A percentile compares a stretch with the other conserved stretches of the same genome.
These are phyloP conservation scores for Ganaspis sp. DNA, from an alignment of 1,140 invertebrate species.

Conservation along the genomic window DNA sequence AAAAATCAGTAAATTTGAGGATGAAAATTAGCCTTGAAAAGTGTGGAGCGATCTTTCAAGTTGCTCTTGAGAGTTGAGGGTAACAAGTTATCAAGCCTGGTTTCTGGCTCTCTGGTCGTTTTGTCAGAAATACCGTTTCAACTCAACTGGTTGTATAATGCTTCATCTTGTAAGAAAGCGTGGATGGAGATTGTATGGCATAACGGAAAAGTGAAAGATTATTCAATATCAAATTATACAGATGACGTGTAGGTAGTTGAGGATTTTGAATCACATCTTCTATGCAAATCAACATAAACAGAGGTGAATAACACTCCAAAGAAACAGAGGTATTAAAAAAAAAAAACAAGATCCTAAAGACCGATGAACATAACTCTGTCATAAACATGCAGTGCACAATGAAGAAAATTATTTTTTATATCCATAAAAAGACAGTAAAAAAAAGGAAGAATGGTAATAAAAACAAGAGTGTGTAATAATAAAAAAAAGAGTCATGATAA, in stretches of 20 bases:
- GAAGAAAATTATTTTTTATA: too few species aligned
- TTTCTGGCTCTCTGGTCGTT: background rate
- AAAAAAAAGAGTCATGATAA: too few species aligned
- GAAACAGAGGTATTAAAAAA: too few species aligned
- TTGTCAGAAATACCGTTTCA: slow-evolving; percentile 11
- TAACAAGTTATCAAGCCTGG: slow-evolving; percentile 10
- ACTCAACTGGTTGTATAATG: slow-evolving; percentile 20
- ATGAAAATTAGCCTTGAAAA: slow-evolving; percentile 11
- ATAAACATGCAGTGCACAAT: too few species aligned
- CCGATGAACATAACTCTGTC: too few species aligned
- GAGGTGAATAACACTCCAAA: background rate
- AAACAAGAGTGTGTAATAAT: too few species aligned
- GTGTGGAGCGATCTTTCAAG: background rate
- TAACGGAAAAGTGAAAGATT: slow-evolving; percentile 4
- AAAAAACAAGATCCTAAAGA: too few species aligned
- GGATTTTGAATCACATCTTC: background rate
- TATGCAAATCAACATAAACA: background rate
- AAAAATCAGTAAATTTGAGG: too few species aligned
- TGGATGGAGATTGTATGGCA: background rate
- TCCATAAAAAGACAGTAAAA: too few species aligned
- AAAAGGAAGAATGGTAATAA: too few species aligned
- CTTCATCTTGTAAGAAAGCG: background rate
- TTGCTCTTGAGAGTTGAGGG: background rate
- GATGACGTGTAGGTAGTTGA: background rate
- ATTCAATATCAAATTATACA: slow-evolving; percentile 5